A percentile compares a stretch with the other conserved stretches of the same genome.
Evolutionary conservation across 2,113 vertebrate species (phyloP).

Genomic region (Mixornis gularis): DNA sequence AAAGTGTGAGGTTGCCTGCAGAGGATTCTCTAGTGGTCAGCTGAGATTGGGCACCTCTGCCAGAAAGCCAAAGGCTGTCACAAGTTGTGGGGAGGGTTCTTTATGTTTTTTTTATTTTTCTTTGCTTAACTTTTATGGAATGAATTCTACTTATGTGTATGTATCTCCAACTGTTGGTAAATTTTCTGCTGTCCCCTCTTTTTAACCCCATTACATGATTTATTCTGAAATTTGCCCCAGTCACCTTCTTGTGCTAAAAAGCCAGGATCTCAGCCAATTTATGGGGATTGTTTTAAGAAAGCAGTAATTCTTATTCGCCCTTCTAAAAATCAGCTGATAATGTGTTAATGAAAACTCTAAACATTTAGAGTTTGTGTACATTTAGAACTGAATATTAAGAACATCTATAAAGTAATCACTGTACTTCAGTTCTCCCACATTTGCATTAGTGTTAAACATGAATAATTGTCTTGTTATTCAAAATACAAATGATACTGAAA

Average conservation of each 20-base stretch:
- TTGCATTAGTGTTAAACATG: not conserved
- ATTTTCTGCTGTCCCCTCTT: constrained; percentile 9
- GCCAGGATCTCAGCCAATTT: not conserved
- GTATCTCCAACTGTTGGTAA: not conserved
- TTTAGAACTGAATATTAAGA: not conserved
- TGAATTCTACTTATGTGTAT: not conserved
- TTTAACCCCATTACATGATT: not conserved
- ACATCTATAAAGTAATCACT: not conserved
- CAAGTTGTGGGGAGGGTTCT: not conserved
- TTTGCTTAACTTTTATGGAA: not conserved
- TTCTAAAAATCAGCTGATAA: not conserved
- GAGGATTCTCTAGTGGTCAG: not conserved
- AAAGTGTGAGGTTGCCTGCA: not conserved
- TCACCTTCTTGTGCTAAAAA: not conserved
- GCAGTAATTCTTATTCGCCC: not conserved
- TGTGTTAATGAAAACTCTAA: not conserved
- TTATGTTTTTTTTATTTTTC: not conserved
- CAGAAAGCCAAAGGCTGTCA: not conserved
- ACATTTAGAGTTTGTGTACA: not conserved
- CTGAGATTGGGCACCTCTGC: not conserved
- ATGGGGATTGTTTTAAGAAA: not conserved
- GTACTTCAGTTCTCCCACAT: not conserved
- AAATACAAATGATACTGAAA: constrained; percentile 38
- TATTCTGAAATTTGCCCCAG: not conserved
- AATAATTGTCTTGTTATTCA: constrained; percentile 25